phyloP scores from a whole-genome alignment of 2,113 vertebrate genomes.

The Columba livia region DNA sequence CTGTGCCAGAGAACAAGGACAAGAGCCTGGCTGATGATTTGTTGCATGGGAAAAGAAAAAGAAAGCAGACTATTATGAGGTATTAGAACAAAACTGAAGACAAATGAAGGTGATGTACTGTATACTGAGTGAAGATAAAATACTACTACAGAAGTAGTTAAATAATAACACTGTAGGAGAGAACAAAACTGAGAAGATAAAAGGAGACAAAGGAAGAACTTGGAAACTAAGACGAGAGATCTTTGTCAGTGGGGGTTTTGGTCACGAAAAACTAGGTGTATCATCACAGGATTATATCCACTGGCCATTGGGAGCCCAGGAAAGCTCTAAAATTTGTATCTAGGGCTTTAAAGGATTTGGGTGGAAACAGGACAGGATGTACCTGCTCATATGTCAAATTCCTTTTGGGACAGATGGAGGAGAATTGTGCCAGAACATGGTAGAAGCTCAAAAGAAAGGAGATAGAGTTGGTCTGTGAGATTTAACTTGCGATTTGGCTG shows the following conservation, averaged over 20 bases:
- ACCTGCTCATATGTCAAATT: not conserved
- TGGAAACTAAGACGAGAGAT: not conserved
- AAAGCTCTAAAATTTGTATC: not conserved
- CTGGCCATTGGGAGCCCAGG: not conserved
- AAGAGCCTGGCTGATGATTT: not conserved
- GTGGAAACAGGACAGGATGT: not conserved
- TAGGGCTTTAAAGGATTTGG: not conserved
- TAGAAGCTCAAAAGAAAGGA: not conserved
- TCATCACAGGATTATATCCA: not conserved
- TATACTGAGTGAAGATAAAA: not conserved
- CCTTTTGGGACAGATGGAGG: not conserved
- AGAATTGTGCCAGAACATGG: not conserved
- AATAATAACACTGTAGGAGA: not conserved
- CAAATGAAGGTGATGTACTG: not conserved
- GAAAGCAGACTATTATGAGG: not conserved
- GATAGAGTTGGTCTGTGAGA: not conserved
- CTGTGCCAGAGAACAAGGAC: not conserved
- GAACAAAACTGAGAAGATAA: not conserved
- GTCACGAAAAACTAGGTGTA: not conserved
- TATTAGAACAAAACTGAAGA: constrained; percentile 6
- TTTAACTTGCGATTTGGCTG: not conserved
- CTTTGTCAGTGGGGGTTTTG: not conserved
- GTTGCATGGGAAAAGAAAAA: not conserved
- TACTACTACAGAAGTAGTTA: not conserved
- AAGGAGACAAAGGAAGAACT: not conserved